Evolutionary conservation across 2,113 vertebrate genomes (phyloP).

Genomic region (Zosterops japonicus): DNA sequence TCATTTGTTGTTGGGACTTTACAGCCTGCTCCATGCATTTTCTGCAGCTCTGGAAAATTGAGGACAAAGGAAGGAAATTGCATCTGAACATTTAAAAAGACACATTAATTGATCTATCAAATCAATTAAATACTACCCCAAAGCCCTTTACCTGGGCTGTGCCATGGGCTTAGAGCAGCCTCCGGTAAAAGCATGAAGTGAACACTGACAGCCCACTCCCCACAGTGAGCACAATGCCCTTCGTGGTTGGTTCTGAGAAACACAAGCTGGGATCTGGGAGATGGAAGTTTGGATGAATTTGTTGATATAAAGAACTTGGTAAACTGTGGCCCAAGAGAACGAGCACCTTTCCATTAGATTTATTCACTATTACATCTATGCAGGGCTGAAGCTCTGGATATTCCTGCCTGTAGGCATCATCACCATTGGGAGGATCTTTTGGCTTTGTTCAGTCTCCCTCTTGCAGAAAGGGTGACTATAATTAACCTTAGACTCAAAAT

Average conservation of each 20-base stretch:
- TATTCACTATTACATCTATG: not conserved
- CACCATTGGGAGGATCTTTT: not conserved
- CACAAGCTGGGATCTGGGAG: not conserved
- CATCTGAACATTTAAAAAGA: not conserved
- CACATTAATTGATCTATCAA: not conserved
- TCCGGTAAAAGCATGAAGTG: not conserved
- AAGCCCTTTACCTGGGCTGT: not conserved
- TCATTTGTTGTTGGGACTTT: not conserved
- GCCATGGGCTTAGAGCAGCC: not conserved
- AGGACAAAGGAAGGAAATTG: not conserved
- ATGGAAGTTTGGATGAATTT: rapidly evolving
- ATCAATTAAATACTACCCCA: not conserved
- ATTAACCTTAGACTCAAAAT: not conserved
- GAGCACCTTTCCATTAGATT: not conserved
- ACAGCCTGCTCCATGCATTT: not conserved
- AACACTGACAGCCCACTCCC: rapidly evolving
- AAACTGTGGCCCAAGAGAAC: not conserved
- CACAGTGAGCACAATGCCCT: rapidly evolving
- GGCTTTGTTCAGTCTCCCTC: not conserved
- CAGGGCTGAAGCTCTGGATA: not conserved
- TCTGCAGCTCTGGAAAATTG: not conserved
- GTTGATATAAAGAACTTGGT: not conserved
- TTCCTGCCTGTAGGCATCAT: not conserved
- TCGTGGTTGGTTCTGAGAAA: rapidly evolving
- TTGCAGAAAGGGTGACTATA: not conserved